Evolutionary conservation across 2,113 vertebrate genomes (phyloP).

Genomic region (Cebus imitator): DNA sequence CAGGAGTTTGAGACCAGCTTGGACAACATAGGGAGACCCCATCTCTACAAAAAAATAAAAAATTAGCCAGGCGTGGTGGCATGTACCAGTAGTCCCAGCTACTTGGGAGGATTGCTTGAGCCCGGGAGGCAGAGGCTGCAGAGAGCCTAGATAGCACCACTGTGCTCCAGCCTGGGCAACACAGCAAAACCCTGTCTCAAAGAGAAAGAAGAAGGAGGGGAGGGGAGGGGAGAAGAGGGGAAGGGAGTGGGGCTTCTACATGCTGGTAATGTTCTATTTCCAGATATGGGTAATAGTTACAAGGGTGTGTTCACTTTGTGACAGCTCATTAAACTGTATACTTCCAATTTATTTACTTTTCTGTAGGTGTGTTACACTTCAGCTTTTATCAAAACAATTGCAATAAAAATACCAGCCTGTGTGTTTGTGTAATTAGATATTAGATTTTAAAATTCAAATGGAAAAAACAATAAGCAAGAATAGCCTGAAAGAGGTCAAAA

Average conservation of each 20-base stretch:
- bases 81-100: too few species aligned
- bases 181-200: too few species aligned
- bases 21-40: neutral
- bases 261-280: neutral
- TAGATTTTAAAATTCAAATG: constrained; percentile 20
- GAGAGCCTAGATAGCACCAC: too few species aligned
- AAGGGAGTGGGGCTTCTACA: neutral
- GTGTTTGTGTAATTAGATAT: neutral
- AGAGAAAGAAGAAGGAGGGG: too few species aligned
- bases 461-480: constrained; percentile 22
- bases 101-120: too few species aligned
- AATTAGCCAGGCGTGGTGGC: too few species aligned
- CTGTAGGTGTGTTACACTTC: neutral
- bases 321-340: neutral
- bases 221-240: too few species aligned
- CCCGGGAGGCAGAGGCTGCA: too few species aligned
- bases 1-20: neutral
- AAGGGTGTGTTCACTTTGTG: neutral
- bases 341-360: neutral
- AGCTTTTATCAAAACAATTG: constrained; percentile 28
- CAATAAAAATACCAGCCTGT: neutral
- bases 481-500: neutral
- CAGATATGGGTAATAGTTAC: neutral
- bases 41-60: neutral
- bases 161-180: too few species aligned